phyloP scores from a whole-genome alignment of 2,113 vertebrate genomes.

The Hippocampus guttulatus region DNA sequence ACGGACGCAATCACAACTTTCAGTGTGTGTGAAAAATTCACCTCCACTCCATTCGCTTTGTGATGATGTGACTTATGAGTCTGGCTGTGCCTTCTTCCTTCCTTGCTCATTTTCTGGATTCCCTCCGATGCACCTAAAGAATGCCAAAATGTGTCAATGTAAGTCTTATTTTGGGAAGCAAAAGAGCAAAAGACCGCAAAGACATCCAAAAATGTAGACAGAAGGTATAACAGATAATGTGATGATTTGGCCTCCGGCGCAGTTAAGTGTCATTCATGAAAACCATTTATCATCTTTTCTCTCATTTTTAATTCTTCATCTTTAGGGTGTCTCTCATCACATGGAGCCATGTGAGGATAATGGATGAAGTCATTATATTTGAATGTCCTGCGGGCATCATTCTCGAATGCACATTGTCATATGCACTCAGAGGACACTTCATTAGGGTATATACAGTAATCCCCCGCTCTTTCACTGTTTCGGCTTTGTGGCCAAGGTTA shows the following conservation, averaged over 20 bases:
- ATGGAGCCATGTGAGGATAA: constrained; percentile 23
- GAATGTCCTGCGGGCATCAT: constrained; percentile 17
- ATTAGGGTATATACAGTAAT: not conserved
- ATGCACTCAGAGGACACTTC: not conserved
- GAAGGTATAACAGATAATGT: constrained; percentile 6
- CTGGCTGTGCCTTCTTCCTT: constrained; percentile 11
- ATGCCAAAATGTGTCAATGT: constrained; percentile 34
- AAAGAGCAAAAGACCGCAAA: not conserved
- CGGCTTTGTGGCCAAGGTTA: not conserved
- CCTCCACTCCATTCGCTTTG: not conserved
- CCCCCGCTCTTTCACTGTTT: not conserved
- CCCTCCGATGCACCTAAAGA: constrained; percentile 32
- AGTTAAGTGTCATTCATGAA: constrained; percentile 2
- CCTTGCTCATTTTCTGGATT: constrained; percentile 19
- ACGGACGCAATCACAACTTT: not conserved
- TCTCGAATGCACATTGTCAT: constrained; percentile 4
- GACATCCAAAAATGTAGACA: constrained; percentile 8
- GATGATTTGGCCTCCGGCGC: not conserved
- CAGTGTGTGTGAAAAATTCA: constrained; percentile 28
- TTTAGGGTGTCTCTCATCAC: constrained; percentile 24
- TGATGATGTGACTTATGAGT: constrained; percentile 36
- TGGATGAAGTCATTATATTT: constrained; percentile 24
- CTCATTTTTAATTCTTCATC: constrained; percentile 10
- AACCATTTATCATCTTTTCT: constrained; percentile 11
- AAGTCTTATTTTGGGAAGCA: constrained; percentile 17